Conservation (phyloP, 2,888 invertebrate genomes). For the Cataglyphis altisquamis region DNA sequence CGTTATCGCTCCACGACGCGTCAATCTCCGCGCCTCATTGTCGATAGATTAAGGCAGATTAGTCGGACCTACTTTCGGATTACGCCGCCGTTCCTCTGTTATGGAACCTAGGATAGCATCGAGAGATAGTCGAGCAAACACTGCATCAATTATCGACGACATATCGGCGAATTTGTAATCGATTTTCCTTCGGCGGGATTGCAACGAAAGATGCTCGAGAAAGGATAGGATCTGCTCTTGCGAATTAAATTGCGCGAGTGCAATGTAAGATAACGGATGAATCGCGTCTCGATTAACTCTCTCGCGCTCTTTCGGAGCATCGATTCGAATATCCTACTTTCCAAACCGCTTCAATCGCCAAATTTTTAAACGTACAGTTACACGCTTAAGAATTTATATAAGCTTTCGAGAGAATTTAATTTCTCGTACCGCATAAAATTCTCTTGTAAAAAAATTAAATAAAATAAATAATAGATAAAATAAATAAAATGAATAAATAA, state of each 20-base stretch:
- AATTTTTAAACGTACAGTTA: not conserved
- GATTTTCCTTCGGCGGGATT: constrained; percentile 41
- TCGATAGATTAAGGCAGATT: constrained; percentile 57
- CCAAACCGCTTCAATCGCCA: not conserved
- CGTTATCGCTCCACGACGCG: constrained; percentile 49
- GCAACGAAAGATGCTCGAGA: constrained; percentile 22
- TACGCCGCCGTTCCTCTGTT: constrained; percentile 47
- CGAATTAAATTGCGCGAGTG: constrained; percentile 14
- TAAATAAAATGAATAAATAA: no score
- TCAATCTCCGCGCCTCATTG: constrained; percentile 56
- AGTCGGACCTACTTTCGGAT: constrained; percentile 54
- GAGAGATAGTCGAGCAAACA: constrained; percentile 18
- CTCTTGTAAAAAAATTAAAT: not conserved
- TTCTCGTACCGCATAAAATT: not conserved
- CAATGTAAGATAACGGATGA: constrained; percentile 36
- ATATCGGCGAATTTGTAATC: constrained; percentile 52
- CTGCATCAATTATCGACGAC: constrained; percentile 51
- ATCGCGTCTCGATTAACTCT: constrained; percentile 18
- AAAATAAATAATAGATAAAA: no score
- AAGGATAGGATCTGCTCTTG: constrained; percentile 5
- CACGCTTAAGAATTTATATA: no score
- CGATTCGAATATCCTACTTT: constrained; percentile 16
- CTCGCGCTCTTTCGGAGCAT: not conserved
- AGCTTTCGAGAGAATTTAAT: no score
- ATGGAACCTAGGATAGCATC: constrained; percentile 32